Base-by-base conservation (phyloP, 2,113 vertebrate genomes). In the Menidia beryllina region DNA sequence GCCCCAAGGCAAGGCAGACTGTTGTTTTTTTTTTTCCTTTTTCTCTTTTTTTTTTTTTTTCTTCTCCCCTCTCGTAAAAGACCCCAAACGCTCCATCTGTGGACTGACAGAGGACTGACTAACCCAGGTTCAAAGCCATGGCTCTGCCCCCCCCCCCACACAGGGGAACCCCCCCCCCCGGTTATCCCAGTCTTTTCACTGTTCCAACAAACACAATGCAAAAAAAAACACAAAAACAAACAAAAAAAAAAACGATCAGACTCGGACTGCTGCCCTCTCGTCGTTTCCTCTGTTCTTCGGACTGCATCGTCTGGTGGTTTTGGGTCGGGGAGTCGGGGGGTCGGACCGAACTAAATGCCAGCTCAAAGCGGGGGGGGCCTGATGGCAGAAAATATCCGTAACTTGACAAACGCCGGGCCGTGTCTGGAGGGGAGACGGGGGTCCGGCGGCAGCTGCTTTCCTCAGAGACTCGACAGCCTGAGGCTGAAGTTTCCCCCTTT, bases 61-160 rank as follows among this genome's bases (percentile, higher is more conserved):
- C 17, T 14, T 83, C 8, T 45, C 30, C 77, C 87, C 58, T 65
- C 55, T 76, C 50, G 36, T 75, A 62, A 83, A 76, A 72, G 53
- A 77, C 83, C 69, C 75, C 55, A 72, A 41, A 82, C 76, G 72
- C 72, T 83, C 51, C 86, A 80, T 70, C 78, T 77, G 87, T 89
- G 90, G 93, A 93, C 91, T 81, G 86, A 92, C 90, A 82, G 73
- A 94, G 78, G 79, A 91, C 86, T 84, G 79, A 79, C 73, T 65
- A 87, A 85, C 78, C 94, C 94, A 93, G 94, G 94, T 95, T 94
- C 92, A 91, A 93, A 94, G 93, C 93, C 93, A 94, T 94, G 82
- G 38, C 88, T 88, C 86, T 87, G 84, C 82, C 82, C 78, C 66
- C 82, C 82, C 78, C 66, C 52, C 59, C 84, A 77, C 25, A 84